These are phyloP conservation scores for Calameuta filiformis DNA, from an alignment of 2,888 invertebrate species.

Conservation along the genomic window DNA sequence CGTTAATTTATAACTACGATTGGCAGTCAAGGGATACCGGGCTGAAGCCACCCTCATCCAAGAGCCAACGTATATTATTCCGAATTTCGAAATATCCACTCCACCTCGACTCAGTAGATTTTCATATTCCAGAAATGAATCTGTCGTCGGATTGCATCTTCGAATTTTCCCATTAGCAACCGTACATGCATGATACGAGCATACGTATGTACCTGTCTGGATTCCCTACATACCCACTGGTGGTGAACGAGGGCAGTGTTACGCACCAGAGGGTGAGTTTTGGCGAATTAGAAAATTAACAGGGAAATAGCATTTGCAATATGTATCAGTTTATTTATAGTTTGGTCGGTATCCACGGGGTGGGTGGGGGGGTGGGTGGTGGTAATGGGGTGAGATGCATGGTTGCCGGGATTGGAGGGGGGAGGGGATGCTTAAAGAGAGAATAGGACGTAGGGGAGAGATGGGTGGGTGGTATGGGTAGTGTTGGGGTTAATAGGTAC, in stretches of 20 bases:
- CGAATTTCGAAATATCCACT: not conserved
- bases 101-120: not conserved
- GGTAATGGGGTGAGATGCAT: slow-evolving; percentile 3
- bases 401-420: not conserved
- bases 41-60: not conserved
- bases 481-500: slow-evolving; percentile 62
- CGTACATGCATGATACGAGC: not conserved
- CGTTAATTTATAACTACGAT: slow-evolving; percentile 63
- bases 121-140: not conserved
- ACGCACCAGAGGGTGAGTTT: not conserved
- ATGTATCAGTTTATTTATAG: slow-evolving; percentile 50
- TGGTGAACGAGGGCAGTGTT: not conserved
- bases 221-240: not conserved
- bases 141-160: not conserved
- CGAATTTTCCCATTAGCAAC: not conserved
- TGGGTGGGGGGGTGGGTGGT: slow-evolving; percentile 12
- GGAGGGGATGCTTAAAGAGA: not conserved
- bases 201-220: not conserved
- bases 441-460: slow-evolving; percentile 9
- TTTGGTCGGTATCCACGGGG: slow-evolving; percentile 35
- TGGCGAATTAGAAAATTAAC: slow-evolving; percentile 22
- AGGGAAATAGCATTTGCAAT: slow-evolving; percentile 25
- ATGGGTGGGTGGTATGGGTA: slow-evolving; percentile 29
- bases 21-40: slow-evolving; percentile 34
- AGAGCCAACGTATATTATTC: not conserved